Percentiles rank a stretch among this genome's conserved stretches.
Conservation (phyloP, 2,797 vertebrate genomes). For the Clarias platycephalus region DNA sequence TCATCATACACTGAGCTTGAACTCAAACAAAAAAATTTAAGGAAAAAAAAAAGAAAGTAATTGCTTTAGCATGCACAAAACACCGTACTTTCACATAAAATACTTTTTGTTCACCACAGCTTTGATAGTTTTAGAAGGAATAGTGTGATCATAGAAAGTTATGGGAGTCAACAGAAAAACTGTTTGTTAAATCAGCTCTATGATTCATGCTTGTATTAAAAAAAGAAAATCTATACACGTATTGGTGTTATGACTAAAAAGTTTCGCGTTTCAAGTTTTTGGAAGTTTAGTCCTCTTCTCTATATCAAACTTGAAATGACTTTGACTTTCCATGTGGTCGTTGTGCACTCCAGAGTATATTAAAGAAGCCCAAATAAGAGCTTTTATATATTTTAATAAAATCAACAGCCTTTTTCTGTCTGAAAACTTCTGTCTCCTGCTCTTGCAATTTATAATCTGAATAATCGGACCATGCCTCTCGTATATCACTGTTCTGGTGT, state of each 20-base stretch:
- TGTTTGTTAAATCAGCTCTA: conserved; percentile 15
- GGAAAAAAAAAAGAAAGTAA: background rate
- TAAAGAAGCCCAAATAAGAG: conserved; percentile 76
- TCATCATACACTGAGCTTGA: conserved; percentile 11
- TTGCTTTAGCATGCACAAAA: conserved; percentile 31
- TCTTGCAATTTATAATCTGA: conserved; percentile 64
- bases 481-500: conserved; percentile 57
- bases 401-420: conserved; percentile 78
- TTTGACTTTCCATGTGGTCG: conserved; percentile 75
- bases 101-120: conserved; percentile 62
- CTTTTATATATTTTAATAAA: conserved; percentile 91
- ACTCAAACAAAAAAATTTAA: background rate
- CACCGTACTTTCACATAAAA: conserved; percentile 2
- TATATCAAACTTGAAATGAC: conserved; percentile 60
- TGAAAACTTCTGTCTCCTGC: conserved; percentile 77
- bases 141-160: conserved; percentile 27
- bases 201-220: conserved; percentile 17
- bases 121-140: conserved; percentile 51
- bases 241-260: conserved; percentile 35
- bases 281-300: conserved; percentile 33
- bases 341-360: conserved; percentile 77
- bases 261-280: conserved; percentile 2
- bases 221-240: conserved; percentile 32
- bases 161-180: background rate
- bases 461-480: conserved; percentile 49